Conservation (phyloP, 2,113 vertebrate species). For the Nanger granti region DNA sequence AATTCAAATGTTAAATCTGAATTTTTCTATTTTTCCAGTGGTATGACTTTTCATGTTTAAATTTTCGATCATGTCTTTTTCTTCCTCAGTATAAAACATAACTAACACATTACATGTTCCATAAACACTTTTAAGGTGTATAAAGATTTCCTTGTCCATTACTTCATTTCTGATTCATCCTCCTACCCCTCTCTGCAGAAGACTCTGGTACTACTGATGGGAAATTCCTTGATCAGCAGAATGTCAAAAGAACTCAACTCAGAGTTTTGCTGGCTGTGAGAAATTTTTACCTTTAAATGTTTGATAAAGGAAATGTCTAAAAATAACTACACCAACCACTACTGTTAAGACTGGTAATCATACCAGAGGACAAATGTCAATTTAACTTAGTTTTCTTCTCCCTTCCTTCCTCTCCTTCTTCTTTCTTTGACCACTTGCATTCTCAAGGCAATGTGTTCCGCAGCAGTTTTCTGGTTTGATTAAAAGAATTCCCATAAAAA, state of each 20-base stretch:
- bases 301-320: constrained; percentile 63
- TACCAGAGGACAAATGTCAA: not conserved
- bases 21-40: constrained; percentile 5
- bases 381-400: not conserved
- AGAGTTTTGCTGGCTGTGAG: constrained; percentile 43
- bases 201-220: not conserved
- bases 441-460: not conserved
- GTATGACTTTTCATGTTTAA: not conserved
- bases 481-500: not conserved
- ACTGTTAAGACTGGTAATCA: constrained; percentile 7
- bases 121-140: not conserved
- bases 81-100: constrained; percentile 14
- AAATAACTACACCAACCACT: constrained; percentile 52
- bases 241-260: constrained; percentile 49
- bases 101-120: not conserved
- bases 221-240: constrained; percentile 59
- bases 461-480: not conserved
- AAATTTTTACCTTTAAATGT: constrained; percentile 62
- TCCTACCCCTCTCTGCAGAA: not conserved
- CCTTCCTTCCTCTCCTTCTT: not conserved
- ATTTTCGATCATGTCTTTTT: not conserved
- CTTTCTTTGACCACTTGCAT: not conserved
- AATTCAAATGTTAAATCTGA: not conserved
- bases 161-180: not conserved
- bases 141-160: not conserved